A percentile compares a stretch with the other conserved stretches of the same genome.
Evolutionary conservation across 2,888 invertebrate species (phyloP).

Genomic region (Theretra japonica): DNA sequence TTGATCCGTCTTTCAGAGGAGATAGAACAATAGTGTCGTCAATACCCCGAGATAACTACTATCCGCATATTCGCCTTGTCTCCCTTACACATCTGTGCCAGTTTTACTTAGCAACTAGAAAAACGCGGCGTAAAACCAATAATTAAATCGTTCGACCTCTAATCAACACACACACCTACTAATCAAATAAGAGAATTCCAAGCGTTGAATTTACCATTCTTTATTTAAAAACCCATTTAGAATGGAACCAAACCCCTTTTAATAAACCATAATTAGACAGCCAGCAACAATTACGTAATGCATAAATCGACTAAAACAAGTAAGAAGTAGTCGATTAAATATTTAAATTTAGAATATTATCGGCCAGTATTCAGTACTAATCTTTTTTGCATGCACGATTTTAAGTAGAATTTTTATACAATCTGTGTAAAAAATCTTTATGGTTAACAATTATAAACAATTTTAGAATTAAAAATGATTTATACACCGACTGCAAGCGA

Average conservation of each 20-base stretch:
- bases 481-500: not conserved
- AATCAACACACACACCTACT: not conserved
- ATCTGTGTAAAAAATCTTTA: not conserved
- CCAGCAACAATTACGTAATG: not conserved
- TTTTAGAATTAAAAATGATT: conserved; percentile 21
- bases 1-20: no score
- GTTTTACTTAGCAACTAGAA: no score
- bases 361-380: not conserved
- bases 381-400: not conserved
- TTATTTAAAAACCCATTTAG: not conserved
- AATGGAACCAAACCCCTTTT: not conserved
- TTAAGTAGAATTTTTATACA: no score
- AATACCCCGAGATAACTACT: no score
- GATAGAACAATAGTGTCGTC: no score
- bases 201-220: not conserved
- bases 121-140: no score
- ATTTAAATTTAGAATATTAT: not conserved
- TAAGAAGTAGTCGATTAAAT: not conserved
- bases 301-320: not conserved
- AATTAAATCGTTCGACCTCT: not conserved
- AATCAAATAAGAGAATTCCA: conserved; percentile 6
- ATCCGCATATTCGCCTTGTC: no score
- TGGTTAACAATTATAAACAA: conserved; percentile 4
- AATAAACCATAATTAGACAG: not conserved
- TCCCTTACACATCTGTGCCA: no score